Percentiles rank a stretch among this genome's conserved stretches.
Conservation (phyloP, 2,113 vertebrate species). For the Mustela lutreola region DNA sequence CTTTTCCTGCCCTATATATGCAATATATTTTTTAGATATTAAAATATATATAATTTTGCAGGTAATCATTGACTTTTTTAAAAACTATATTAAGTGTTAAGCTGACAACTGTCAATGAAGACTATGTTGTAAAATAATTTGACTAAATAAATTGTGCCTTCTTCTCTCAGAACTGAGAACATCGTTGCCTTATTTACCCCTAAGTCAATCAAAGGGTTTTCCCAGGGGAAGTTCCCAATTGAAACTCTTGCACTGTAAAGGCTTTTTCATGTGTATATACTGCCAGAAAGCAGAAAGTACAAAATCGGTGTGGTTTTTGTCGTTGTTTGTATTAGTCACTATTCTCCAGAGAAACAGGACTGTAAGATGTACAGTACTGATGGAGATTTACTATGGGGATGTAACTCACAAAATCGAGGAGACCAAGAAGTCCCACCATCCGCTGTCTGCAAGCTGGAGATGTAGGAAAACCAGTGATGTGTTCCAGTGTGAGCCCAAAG, state of each 20-base stretch:
- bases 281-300: neutral
- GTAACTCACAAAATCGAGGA: neutral
- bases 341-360: neutral
- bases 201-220: neutral
- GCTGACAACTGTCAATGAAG: slow-evolving; percentile 90
- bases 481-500: neutral
- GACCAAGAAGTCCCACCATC: neutral
- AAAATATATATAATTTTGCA: slow-evolving; percentile 97
- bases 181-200: slow-evolving; percentile 27
- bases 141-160: slow-evolving; percentile 96
- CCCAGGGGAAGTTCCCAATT: neutral
- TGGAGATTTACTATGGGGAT: neutral
- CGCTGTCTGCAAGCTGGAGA: neutral
- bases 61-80: slow-evolving; percentile 91
- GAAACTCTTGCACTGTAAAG: neutral
- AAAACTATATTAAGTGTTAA: slow-evolving; percentile 92
- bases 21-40: slow-evolving; percentile 96
- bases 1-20: slow-evolving; percentile 95
- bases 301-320: neutral
- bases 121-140: slow-evolving; percentile 93
- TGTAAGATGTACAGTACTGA: neutral
- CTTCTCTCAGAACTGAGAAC: slow-evolving; percentile 66
- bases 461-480: neutral
- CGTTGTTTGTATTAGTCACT: neutral
- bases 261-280: neutral